These are phyloP conservation scores for Herpailurus yagouaroundi DNA, from an alignment of 2,113 vertebrate species.

Conservation along the genomic window DNA sequence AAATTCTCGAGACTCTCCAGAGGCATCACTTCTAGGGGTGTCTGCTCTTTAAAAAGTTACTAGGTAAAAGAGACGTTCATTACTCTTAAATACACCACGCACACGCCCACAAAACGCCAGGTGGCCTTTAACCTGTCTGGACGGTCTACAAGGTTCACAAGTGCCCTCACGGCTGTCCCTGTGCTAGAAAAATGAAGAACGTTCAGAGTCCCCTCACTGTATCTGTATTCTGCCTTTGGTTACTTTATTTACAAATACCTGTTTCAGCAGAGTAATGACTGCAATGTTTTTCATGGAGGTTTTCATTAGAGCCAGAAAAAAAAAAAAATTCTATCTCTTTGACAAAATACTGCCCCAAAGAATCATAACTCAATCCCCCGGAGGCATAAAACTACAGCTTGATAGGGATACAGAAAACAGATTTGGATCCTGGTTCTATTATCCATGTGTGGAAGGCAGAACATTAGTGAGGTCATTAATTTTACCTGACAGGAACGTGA, in stretches of 20 bases:
- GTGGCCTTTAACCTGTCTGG: background rate
- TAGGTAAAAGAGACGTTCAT: background rate
- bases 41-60: conserved; percentile 6
- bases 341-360: conserved; percentile 11
- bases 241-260: conserved; percentile 30
- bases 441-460: background rate
- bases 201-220: background rate
- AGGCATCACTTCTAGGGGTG: background rate
- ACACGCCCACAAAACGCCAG: background rate
- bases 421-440: background rate
- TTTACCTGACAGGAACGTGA: background rate
- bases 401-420: background rate
- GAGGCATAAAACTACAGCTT: background rate
- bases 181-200: background rate
- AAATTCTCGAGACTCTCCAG: background rate
- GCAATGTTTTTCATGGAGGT: background rate
- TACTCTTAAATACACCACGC: background rate
- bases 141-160: background rate
- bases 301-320: conserved; percentile 28
- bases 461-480: conserved; percentile 42
- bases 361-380: background rate
- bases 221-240: background rate
- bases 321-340: background rate
- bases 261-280: conserved; percentile 13
- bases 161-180: background rate